Base-by-base conservation (phyloP, 2,888 invertebrate species). In the Athalia rosae region DNA sequence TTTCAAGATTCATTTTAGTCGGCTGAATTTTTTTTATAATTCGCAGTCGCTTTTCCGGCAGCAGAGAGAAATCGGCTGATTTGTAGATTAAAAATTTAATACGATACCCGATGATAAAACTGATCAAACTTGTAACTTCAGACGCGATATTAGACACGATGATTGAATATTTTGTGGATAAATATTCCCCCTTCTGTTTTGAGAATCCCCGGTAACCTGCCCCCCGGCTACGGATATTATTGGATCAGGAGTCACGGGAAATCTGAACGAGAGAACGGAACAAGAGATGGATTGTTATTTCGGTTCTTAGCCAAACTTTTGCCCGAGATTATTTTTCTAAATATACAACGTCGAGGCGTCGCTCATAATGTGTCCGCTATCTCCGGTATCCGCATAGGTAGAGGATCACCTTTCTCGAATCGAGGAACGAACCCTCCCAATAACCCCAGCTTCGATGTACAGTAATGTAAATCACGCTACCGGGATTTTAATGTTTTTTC, bases 191-290 rank as follows among this genome's bases (percentile, higher is more conserved):
- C 45, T 58, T 56, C 15, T 45, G 13, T 56, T 45, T 41, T 47
- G 56, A 58, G 71, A 71, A 71, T 58, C 41, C 11, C 69, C 69
- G 45, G 56, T 45, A 71, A 58, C 71, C 53, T 58, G 71, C 58
- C 71, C 56, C 56, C 58, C 13, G 58, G 71, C 71, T 4, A 45
- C 56, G 6, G 45, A 45, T 71, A 58, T 71, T 71, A 71, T 58
- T 58, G 45, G 56, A 71, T 71, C 71, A 71, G 13, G 9, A 58
- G 56, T 71, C 43, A 58, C 43, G 43, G 58, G 13, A 45, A 71
- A 71, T 71, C 71, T 58, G 45, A 45, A 56, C 58, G 71, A 56
- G 58, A 71, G 56, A 56, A 58, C 71, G 28, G 45, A 45, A 56
- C 45, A 43, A 56, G n/a, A 8, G 56, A 56, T 8, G 4, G 71